Evolutionary conservation across 2,797 vertebrate genomes (phyloP).

Genomic region (Decapterus maruadsi): DNA sequence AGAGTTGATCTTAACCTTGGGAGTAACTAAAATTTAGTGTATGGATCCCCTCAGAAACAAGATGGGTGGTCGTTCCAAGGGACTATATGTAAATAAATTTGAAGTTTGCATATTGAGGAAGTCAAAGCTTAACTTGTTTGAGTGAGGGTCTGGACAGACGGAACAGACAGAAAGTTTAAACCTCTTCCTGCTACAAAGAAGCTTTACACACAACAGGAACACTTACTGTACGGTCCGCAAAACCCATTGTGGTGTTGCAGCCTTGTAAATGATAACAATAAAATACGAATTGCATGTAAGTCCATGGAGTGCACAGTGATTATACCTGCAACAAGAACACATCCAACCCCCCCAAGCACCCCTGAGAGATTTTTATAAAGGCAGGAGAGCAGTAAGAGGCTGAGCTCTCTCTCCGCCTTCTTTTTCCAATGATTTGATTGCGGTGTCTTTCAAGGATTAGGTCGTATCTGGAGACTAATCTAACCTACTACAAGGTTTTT

Average conservation of each 20-base stretch:
- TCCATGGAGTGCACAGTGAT: not conserved
- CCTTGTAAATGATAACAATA: not conserved
- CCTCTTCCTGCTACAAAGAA: not conserved
- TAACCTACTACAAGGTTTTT: conserved; percentile 67
- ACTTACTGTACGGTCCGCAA: not conserved
- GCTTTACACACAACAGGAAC: not conserved
- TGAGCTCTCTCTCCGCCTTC: conserved; percentile 15
- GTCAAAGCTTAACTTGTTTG: not conserved
- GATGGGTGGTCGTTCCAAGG: too few relatives aligned
- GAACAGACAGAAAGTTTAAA: not conserved
- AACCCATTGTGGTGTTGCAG: not conserved
- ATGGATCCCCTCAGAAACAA: too few relatives aligned
- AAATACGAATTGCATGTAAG: not conserved
- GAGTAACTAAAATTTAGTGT: too few relatives aligned
- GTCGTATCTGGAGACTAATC: conserved; percentile 65
- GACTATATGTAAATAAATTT: too few relatives aligned
- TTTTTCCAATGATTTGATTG: conserved; percentile 55
- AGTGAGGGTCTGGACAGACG: not conserved
- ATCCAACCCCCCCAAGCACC: not conserved
- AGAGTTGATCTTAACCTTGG: too few relatives aligned
- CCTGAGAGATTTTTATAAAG: conserved; percentile 19
- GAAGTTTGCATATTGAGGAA: too few relatives aligned
- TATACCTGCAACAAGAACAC: conserved; percentile 11
- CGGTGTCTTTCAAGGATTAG: conserved; percentile 63
- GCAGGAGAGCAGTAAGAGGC: conserved; percentile 26